Evolutionary conservation across 2,797 vertebrate species (phyloP), one percentile per base, ranked within the genome.

Genomic region (Lithobates pipiens): DNA sequence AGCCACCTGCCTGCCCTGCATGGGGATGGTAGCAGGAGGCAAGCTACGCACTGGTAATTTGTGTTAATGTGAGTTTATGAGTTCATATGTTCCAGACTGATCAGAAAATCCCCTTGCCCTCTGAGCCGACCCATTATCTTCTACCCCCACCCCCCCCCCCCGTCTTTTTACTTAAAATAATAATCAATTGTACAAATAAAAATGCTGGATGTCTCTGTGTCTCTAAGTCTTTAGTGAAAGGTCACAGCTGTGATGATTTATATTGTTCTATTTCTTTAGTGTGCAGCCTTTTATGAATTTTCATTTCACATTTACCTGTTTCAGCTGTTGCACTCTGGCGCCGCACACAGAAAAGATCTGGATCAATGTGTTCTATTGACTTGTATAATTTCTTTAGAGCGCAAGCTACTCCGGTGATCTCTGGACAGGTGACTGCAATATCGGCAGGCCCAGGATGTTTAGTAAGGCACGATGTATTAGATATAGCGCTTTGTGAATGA

Each of bases 351-450:
- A 69, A 5, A 68, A 36, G 25, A 46, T 86, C 67, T 63, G 80
- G 70, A 68, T 83, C 80, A 70, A 81, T 76, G 74, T 74, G 39
- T 70, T 32, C 9, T 76, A 86, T 77, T 72, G 85, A 82, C 79
- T 77, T 61, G 29, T 46, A 68, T 79, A 67, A 85, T 74, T 85
- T 85, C 69, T 85, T 85, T 79, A 85, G 69, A 67, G 61, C 69
- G 44, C 78, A 82, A 86, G 81, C 78, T 82, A 63, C 65, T 61
- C 8, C 72, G 23, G 25, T 50, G 72, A 83, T 83, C 80, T 75
- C 76, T 83, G 75, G 18, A 46, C 46, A 27, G 42, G 15, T 5
- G 44, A 36, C 72, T 32, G 80, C 71, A 75, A 44, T 83, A 21
- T 46, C 46, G 0, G n/a, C 23, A 25, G 61, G 68, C 67, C 16